These are phyloP conservation scores for Serripes groenlandicus DNA, from an alignment of 2,888 invertebrate species.

Conservation along the genomic window DNA sequence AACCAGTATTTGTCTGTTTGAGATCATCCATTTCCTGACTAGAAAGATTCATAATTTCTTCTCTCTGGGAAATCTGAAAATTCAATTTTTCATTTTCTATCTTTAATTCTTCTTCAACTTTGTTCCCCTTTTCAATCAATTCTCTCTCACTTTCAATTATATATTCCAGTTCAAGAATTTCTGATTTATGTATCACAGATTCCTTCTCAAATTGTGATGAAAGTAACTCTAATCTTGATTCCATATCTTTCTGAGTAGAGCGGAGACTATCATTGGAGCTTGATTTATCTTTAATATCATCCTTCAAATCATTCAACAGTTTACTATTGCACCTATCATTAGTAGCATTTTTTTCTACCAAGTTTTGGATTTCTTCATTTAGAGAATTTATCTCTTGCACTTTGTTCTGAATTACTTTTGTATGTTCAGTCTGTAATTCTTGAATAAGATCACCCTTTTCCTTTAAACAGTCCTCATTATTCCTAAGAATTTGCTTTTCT, in stretches of 20 bases:
- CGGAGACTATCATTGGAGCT: neutral
- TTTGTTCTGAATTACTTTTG: neutral
- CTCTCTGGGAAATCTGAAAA: neutral
- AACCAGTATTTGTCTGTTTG: neutral
- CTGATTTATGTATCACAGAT: neutral
- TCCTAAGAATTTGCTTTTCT: too few relatives aligned
- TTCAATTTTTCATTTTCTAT: neutral
- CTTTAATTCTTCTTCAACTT: neutral
- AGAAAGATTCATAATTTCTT: neutral
- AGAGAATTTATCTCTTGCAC: neutral
- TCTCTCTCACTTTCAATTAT: neutral
- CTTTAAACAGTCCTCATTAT: too few relatives aligned
- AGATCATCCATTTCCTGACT: neutral
- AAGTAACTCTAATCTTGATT: neutral
- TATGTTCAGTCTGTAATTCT: neutral
- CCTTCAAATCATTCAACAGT: neutral
- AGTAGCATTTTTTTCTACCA: neutral
- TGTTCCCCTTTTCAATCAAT: neutral
- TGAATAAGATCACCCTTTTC: neutral
- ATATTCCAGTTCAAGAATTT: neutral
- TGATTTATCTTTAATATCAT: neutral
- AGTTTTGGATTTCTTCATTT: neutral
- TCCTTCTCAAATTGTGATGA: neutral
- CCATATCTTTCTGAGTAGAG: neutral
- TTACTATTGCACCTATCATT: neutral